Evolutionary conservation across 2,113 vertebrate species (phyloP).

Genomic region (Phaethon lepturus): DNA sequence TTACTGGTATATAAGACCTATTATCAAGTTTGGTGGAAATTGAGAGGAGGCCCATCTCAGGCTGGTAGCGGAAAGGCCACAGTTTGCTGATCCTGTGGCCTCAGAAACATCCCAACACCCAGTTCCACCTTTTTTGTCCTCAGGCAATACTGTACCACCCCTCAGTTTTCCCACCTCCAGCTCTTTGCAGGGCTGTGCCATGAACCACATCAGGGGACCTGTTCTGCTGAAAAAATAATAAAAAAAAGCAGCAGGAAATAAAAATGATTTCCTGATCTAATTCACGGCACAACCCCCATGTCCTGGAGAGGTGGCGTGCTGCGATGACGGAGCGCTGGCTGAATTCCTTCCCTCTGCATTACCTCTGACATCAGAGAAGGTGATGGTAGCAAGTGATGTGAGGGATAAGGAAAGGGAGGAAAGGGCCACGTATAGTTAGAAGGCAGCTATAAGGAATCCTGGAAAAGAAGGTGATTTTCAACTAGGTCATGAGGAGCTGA

Average conservation of each 20-base stretch:
- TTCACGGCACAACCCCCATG: neutral
- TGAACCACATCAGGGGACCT: neutral
- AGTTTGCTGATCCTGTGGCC: neutral
- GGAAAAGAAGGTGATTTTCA: neutral
- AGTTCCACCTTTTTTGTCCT: neutral
- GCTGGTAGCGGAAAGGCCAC: neutral
- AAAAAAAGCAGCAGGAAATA: neutral
- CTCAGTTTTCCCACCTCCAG: neutral
- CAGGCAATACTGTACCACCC: neutral
- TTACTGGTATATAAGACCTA: neutral
- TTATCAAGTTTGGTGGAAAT: neutral
- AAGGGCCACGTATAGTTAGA: neutral
- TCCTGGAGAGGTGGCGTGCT: neutral
- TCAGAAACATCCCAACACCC: neutral
- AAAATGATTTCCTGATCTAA: neutral
- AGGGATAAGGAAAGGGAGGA: neutral
- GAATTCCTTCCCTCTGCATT: neutral
- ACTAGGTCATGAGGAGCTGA: neutral
- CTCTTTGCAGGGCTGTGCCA: neutral
- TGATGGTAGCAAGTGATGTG: neutral
- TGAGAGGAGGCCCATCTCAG: neutral
- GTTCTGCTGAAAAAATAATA: neutral
- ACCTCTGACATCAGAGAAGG: neutral
- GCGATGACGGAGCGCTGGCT: neutral
- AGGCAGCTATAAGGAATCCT: neutral